Evolutionary conservation across 2,888 invertebrate genomes (phyloP), one percentile per base, ranked within the genome.

Genomic region (Rhorus exstirpatorius): DNA sequence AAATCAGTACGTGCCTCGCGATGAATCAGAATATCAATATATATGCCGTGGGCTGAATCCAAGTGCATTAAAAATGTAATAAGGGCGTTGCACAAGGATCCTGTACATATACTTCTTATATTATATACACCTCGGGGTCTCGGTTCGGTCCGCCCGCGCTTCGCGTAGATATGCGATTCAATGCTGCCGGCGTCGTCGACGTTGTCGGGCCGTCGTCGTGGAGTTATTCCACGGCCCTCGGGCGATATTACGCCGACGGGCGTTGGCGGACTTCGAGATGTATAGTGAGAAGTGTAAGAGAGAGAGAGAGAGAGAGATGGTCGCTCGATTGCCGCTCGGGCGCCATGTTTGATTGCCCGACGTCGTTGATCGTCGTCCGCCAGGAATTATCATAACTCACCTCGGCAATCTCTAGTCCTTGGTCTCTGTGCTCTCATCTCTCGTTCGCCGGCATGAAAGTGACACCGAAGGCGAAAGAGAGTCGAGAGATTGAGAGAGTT

Each of bases 301-400:
- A 51, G 72, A 53, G 38, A 46, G 77, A 79, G 44, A 61, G 53
- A 26, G 79, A 74, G 58, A 46, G 72, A 67, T 14, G 60, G 75
- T 65, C 89, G 88, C 89, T 88, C 90, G 90, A 89, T 90, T 89
- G 88, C 87, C 78, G 67, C 71, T 84, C 89, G 89, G 89, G 89
- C 90, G 90, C 90, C 90, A 90, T 91, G 89, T 92, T 92, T 92
- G 91, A 92, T 92, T 91, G 90, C 90, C 86, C 88, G 89, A 88
- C 88, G 90, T 89, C 89, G 90, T 91, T 91, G 91, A 90, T 90
- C 90, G 90, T 88, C 88, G 90, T 89, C 91, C 87, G 88, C 88
- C 88, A 87, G 87, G 86, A 91, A 91, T 91, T 89, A 91, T 91
- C 91, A 91, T 91, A 91, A 90, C 89, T 91, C 89, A 82, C 79